These are phyloP conservation scores for Oostethus manadensis DNA, from an alignment of 2,113 vertebrate species.

Conservation along the genomic window DNA sequence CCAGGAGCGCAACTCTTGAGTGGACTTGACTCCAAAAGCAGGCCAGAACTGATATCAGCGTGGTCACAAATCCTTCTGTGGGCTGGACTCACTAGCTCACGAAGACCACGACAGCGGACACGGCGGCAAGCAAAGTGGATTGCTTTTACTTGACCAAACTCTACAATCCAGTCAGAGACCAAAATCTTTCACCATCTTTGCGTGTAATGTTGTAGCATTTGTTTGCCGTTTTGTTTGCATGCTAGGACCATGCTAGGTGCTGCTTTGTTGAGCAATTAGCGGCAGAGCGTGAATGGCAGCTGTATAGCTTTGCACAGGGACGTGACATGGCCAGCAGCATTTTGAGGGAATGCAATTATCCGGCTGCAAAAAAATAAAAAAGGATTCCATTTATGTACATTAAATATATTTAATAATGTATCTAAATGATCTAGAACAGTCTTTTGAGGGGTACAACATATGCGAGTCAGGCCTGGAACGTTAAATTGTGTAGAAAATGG, in stretches of 20 bases:
- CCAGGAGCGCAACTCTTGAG: constrained; percentile 19
- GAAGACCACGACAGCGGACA: constrained; percentile 11
- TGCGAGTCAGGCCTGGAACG: too few species aligned
- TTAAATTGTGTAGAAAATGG: too few species aligned
- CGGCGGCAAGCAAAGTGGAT: constrained; percentile 22
- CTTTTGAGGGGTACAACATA: too few species aligned
- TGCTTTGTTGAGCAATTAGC: neutral
- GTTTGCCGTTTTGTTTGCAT: constrained; percentile 34
- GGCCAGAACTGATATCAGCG: constrained; percentile 32
- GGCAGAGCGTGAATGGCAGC: neutral
- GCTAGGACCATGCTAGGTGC: constrained; percentile 21
- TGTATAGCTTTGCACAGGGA: constrained; percentile 5
- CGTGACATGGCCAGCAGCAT: neutral
- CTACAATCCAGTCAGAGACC: constrained; percentile 27
- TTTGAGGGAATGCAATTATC: neutral
- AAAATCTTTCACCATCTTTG: constrained; percentile 19
- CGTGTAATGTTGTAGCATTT: constrained; percentile 4
- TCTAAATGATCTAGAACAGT: too few species aligned
- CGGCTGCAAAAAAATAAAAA: neutral
- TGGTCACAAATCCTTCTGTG: constrained; percentile 27
- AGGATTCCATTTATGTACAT: neutral
- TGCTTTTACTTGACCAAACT: constrained; percentile 47
- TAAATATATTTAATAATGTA: too few species aligned
- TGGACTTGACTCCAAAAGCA: constrained; percentile 40
- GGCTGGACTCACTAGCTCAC: constrained; percentile 24